Base-by-base conservation (phyloP, 2,113 vertebrate genomes). In the Crocuta crocuta region DNA sequence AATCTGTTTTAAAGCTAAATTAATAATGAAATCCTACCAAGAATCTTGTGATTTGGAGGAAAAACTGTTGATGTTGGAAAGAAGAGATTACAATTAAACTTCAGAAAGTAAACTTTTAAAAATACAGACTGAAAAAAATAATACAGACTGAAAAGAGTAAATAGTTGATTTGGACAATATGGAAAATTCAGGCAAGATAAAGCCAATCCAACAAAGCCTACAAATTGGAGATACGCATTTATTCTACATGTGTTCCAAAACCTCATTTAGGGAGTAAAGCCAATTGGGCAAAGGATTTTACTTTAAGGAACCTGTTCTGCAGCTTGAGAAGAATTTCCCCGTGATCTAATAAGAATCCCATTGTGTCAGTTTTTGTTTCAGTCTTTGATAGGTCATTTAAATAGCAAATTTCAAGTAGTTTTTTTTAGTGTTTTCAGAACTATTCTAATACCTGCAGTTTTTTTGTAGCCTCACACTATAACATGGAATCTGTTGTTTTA, bases 241-340 rank as follows among this genome's bases (percentile, higher is more conserved):
- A 81, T 99, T 97, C 98, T 99, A 71, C 96, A 98, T 28, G 50
- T 99, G 2, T 98, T 99, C 58, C 99, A 99, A 99, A 93, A 4
- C 55, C 24, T 99, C 61, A 95, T 99, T 95, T 98, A 94, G 99
- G 96, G 90, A 99, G 99, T 93, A 70, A 70, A 97, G 68, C 97
- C 55, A 99, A 99, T 88, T 99, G 99, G 99, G 99, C 98, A 87
- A 92, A 98, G 92, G 98, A 99, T 98, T 73, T 98, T 28, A 66
- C 91, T 95, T 99, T 78, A 99, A 95, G 84, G 95, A 84, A 48
- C 2, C 82, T 96, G 95, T 99, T 98, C 94, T 99, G 24, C 96
- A 97, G 58, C 98, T 99, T 89, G 99, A 99, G 94, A 97, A 98
- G 82, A 94, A 98, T 9, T 10, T 95, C 16, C 55, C 58, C 19